phyloP scores from a whole-genome alignment of 1,140 invertebrate genomes.

The Zophobas atratus region DNA sequence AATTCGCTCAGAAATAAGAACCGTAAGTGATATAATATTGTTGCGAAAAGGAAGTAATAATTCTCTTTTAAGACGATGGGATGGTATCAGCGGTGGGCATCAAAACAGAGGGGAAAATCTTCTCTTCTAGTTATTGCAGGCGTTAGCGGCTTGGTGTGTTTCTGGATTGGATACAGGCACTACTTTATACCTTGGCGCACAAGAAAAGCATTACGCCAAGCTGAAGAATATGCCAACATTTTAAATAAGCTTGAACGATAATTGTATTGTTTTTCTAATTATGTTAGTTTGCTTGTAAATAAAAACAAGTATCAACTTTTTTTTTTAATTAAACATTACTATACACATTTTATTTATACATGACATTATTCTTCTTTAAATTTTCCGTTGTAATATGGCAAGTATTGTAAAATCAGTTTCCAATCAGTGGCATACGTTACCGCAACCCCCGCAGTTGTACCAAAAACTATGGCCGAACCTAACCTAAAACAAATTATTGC shows the following conservation, averaged over 20 bases:
- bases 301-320: slow-evolving; percentile 7
- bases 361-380: slow-evolving; percentile 71
- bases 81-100: slow-evolving; percentile 30
- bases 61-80: background rate
- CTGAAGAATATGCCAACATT: slow-evolving; percentile 41
- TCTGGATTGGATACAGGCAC: slow-evolving; percentile 10
- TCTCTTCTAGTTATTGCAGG: slow-evolving; percentile 16
- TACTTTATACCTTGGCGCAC: slow-evolving; percentile 41
- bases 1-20: background rate
- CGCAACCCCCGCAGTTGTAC: slow-evolving; percentile 71
- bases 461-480: slow-evolving; percentile 75
- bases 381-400: slow-evolving; percentile 84
- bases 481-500: slow-evolving; percentile 68
- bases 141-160: background rate
- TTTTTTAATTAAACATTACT: slow-evolving; percentile 8
- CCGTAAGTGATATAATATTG: slow-evolving; percentile 1
- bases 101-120: slow-evolving; percentile 44
- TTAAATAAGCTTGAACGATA: slow-evolving; percentile 32
- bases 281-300: slow-evolving; percentile 8
- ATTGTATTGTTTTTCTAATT: background rate
- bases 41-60: background rate
- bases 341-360: background rate
- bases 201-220: slow-evolving; percentile 21
- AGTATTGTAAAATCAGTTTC: slow-evolving; percentile 78
- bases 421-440: slow-evolving; percentile 84